phyloP scores from a whole-genome alignment of 2,797 vertebrate genomes.

The Spinibarbus caldwelli region DNA sequence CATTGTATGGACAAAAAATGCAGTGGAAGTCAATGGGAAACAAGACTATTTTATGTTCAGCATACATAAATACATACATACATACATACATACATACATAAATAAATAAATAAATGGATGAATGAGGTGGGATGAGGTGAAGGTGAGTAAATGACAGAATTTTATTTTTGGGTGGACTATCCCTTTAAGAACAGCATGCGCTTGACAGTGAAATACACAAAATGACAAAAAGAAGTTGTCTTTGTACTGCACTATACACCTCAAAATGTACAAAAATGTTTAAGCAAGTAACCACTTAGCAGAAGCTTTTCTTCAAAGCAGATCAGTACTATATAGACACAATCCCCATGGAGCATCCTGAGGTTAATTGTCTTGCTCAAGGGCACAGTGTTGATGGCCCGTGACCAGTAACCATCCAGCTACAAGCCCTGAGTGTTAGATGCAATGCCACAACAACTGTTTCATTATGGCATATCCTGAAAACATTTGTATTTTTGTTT shows the following conservation, averaged over 20 bases:
- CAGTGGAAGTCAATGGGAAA: background rate
- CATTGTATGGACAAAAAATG: too few species aligned
- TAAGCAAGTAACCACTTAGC: background rate
- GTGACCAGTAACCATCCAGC: background rate
- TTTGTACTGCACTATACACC: background rate
- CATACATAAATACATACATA: too few species aligned
- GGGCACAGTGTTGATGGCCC: conserved; percentile 2
- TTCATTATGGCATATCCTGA: background rate
- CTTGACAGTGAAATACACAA: background rate
- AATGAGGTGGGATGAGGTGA: background rate
- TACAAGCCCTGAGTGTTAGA: background rate
- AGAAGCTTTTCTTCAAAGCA: background rate
- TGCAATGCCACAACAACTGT: background rate
- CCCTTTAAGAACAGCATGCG: background rate
- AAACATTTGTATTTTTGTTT: too few species aligned
- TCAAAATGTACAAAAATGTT: conserved; percentile 1
- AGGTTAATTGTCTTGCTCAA: conserved; percentile 10
- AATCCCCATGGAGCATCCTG: conserved; percentile 6
- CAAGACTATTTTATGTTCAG: background rate
- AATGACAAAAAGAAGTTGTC: background rate
- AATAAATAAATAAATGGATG: background rate
- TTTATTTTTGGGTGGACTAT: background rate
- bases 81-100: too few species aligned
- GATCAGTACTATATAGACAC: background rate
- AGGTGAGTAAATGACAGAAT: background rate